These are phyloP conservation scores for Cephalotes varians DNA, from an alignment of 2,888 invertebrate species.

Conservation along the genomic window DNA sequence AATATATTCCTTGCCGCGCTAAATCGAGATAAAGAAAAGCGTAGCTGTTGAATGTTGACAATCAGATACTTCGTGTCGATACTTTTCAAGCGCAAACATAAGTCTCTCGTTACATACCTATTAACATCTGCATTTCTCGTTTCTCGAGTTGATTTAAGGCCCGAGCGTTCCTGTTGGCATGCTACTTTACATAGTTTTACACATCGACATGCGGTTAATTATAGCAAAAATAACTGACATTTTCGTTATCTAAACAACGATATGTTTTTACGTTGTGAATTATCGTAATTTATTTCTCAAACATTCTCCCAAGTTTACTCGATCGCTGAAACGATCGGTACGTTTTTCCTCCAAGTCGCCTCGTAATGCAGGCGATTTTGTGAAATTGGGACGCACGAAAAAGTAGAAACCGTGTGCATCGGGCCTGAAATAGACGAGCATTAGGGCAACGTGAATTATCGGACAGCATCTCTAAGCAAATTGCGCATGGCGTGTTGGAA, in stretches of 20 bases:
- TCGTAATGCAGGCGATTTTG: slow-evolving; percentile 14
- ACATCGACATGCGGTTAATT: neutral
- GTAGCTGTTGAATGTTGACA: neutral
- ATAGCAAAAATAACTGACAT: neutral
- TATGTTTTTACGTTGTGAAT: neutral
- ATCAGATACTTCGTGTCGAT: neutral
- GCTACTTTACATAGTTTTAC: slow-evolving; percentile 17
- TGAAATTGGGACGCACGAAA: slow-evolving; percentile 55
- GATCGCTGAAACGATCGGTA: neutral
- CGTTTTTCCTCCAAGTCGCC: neutral
- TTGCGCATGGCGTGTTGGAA: slow-evolving; percentile 27
- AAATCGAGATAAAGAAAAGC: neutral
- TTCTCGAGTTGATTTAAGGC: neutral
- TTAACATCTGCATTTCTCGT: neutral
- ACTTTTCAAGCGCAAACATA: neutral
- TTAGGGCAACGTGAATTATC: slow-evolving; percentile 52
- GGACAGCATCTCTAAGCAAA: slow-evolving; percentile 43
- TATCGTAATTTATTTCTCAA: neutral
- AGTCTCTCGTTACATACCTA: neutral
- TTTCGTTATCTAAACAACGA: neutral
- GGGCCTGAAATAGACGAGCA: slow-evolving; percentile 59
- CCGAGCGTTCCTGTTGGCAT: neutral
- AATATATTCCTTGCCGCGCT: neutral
- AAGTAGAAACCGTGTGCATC: slow-evolving; percentile 40
- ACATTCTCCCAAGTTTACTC: neutral